Evolutionary conservation across 2,113 vertebrate genomes (phyloP).

Genomic region (Camelus dromedarius): DNA sequence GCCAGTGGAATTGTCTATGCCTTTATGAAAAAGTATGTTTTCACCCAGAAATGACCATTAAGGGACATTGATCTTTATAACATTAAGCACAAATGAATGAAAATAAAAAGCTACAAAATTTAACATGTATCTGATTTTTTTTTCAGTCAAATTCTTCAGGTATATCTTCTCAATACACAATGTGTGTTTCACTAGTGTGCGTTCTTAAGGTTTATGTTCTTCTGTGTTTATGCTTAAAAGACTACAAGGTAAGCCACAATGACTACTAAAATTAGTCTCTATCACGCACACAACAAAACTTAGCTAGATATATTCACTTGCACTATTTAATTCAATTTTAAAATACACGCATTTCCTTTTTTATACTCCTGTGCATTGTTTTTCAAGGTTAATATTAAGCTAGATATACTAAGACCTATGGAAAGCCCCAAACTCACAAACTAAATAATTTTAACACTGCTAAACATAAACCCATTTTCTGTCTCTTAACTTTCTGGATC

Average conservation of each 20-base stretch:
- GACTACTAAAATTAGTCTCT: not conserved
- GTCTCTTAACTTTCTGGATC: conserved; percentile 83
- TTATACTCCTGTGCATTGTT: conserved; percentile 27
- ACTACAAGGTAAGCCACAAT: not conserved
- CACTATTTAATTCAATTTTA: conserved; percentile 64
- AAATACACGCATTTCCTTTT: not conserved
- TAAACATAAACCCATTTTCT: conserved; percentile 83
- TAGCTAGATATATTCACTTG: conserved; percentile 70
- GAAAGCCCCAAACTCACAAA: conserved; percentile 77
- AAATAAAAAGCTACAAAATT: not conserved
- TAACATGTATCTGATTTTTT: not conserved
- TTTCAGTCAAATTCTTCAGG: not conserved
- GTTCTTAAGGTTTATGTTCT: not conserved
- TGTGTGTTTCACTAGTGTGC: not conserved
- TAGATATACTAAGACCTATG: conserved; percentile 78
- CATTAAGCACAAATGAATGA: not conserved
- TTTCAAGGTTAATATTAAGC: conserved; percentile 73
- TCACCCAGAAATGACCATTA: not conserved
- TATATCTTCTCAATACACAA: not conserved
- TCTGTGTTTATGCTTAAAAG: not conserved
- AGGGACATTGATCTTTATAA: not conserved
- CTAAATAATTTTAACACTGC: conserved; percentile 79
- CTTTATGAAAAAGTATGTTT: not conserved
- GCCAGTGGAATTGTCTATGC: not conserved
- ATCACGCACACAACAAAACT: conserved; percentile 13